Percentiles rank a stretch among this genome's conserved stretches.
phyloP scores from a whole-genome alignment of 2,888 invertebrate genomes.

The Periphyllus acericola region DNA sequence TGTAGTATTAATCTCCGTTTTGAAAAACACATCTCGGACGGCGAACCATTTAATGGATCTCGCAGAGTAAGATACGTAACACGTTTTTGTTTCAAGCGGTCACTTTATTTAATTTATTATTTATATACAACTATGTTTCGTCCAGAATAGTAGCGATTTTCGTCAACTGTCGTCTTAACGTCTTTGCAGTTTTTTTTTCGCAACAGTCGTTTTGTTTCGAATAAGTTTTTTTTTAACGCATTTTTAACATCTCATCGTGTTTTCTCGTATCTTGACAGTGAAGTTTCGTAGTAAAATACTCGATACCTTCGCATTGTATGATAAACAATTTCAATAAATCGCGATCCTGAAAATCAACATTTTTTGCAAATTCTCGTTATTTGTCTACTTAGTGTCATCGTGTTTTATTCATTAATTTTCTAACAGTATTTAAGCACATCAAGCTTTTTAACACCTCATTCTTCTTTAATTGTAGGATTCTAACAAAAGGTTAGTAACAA shows the following conservation, averaged over 20 bases:
- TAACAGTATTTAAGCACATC: background rate
- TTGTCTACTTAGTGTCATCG: conserved; percentile 21
- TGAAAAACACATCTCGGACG: background rate
- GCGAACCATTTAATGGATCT: background rate
- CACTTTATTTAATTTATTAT: background rate
- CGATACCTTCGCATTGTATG: background rate
- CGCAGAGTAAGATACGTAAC: background rate
- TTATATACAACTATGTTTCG: background rate
- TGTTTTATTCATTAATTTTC: background rate
- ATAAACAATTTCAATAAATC: background rate
- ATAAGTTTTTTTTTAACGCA: background rate
- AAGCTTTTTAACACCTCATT: background rate
- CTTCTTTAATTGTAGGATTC: background rate
- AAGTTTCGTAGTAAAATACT: background rate
- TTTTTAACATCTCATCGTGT: background rate
- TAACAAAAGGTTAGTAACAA: background rate
- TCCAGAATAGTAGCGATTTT: background rate
- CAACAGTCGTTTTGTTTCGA: background rate
- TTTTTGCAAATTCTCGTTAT: background rate
- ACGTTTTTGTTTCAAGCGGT: background rate
- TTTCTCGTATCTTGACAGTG: background rate
- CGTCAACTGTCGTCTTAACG: background rate
- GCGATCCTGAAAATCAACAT: background rate
- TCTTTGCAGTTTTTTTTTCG: background rate
- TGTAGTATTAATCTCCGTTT: background rate